Base-by-base conservation (phyloP, 1,140 invertebrate species). In the Hylaeus anthracinus region DNA sequence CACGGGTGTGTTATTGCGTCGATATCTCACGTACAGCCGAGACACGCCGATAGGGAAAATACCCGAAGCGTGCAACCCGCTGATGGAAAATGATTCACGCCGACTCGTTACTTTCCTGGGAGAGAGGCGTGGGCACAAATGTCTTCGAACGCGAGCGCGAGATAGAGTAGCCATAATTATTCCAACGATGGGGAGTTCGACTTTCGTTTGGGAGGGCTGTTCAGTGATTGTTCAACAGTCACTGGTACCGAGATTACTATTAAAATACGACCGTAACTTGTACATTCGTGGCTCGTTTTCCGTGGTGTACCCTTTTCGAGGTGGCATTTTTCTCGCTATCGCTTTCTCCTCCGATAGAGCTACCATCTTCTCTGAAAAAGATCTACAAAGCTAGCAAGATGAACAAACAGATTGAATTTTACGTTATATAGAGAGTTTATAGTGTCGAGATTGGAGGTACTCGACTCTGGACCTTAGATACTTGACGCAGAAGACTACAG, bases 1-100 rank as follows among this genome's bases (percentile, higher is more conserved):
- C 26, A 14, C 39, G n/a, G 26, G 41, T 45, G 60, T 53, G 37
- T 65, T 79, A 64, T 79, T 53, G 60, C 76, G 14, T 61, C 80
- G 55, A 82, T 73, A 72, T 73, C 73, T 73, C 70, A 56, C 70
- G 61, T 43, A 10, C 8, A 26, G 26, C 26, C 14, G 15, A 12
- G 77, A 72, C 77, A 63, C n/a, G 58, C 65, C 64, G 45, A 75
- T 75, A 66, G 73, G 64, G 55, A 70, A 26, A 60, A 77, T 41
- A 41, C 12, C 64, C 8, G n/a, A 12, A 10, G 53, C 60, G 45
- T 77, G 48, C 8, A 48, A 26, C 26, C 45, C n/a, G 41, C 41
- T 26, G 65, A 15, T 1, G 39, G 56, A 51, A 61, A 48, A 72
- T 71, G 75, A 78, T 51, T 56, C 75, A 48, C 15, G 45, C 6